Percentiles rank a stretch among this genome's conserved stretches.
phyloP scores from a whole-genome alignment of 2,797 vertebrate genomes.

The Choloepus didactylus region DNA sequence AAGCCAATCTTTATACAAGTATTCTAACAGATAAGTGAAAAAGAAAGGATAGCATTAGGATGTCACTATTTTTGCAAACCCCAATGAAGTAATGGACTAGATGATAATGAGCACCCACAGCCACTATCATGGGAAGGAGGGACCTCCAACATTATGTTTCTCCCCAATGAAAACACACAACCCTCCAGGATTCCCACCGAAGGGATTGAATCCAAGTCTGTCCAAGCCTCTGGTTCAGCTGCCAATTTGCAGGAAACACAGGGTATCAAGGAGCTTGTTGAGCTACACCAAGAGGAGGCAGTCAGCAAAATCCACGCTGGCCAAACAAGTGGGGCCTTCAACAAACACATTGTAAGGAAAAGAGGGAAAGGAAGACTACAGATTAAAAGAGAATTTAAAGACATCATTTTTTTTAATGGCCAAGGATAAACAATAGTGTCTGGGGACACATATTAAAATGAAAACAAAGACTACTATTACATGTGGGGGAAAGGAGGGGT shows the following conservation, averaged over 20 bases:
- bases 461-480: background rate
- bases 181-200: background rate
- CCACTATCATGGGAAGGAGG: background rate
- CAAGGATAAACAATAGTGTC: background rate
- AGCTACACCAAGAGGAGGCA: rapidly evolving
- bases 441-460: background rate
- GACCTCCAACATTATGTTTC: background rate
- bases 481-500: background rate
- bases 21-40: background rate
- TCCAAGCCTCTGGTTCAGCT: background rate
- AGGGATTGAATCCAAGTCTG: background rate
- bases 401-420: background rate
- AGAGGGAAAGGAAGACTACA: background rate
- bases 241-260: background rate
- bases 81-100: background rate
- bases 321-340: background rate
- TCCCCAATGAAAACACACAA: background rate
- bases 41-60: background rate
- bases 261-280: background rate
- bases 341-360: background rate
- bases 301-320: background rate
- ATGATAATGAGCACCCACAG: background rate
- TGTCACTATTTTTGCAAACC: background rate
- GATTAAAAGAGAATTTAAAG: background rate
- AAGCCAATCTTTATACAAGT: background rate